These are phyloP conservation scores for Bombus pascuorum DNA, from an alignment of 1,140 invertebrate genomes.

Conservation along the genomic window DNA sequence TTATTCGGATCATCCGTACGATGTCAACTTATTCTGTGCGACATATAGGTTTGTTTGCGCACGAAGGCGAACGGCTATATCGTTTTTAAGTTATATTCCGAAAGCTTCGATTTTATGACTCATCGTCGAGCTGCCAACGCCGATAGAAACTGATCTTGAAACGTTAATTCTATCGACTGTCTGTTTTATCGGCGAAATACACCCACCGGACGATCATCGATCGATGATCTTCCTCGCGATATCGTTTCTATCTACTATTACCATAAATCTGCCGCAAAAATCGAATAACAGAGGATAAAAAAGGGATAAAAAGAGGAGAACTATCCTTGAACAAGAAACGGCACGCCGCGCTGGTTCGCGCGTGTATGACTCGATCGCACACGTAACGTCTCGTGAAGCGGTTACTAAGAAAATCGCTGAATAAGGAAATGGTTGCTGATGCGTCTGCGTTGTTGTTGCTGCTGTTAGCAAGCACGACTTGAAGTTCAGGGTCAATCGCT, in stretches of 20 bases:
- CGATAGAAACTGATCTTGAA: not conserved
- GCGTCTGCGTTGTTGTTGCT: slow-evolving; percentile 44
- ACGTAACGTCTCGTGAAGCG: slow-evolving; percentile 62
- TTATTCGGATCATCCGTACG: too few species aligned
- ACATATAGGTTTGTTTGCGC: too few species aligned
- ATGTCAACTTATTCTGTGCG: too few species aligned
- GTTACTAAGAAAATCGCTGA: slow-evolving; percentile 76
- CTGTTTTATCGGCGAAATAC: too few species aligned
- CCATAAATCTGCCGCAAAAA: not conserved
- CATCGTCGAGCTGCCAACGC: not conserved
- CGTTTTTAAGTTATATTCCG: not conserved
- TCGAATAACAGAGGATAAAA: not conserved
- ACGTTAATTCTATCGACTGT: not conserved
- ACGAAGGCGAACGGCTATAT: not conserved
- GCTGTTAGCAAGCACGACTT: slow-evolving; percentile 51
- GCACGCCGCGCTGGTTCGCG: slow-evolving; percentile 43
- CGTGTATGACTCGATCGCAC: slow-evolving; percentile 59
- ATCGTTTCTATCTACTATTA: too few species aligned
- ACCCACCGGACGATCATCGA: too few species aligned
- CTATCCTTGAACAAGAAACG: slow-evolving; percentile 71
- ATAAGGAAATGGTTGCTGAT: slow-evolving; percentile 77
- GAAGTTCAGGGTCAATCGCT: slow-evolving; percentile 80
- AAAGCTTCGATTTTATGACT: not conserved
- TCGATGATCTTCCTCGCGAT: too few species aligned
- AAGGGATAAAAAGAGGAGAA: slow-evolving; percentile 13